Evolutionary conservation across 2,888 invertebrate species (phyloP).

Genomic region (Parthenolecanium corni): DNA sequence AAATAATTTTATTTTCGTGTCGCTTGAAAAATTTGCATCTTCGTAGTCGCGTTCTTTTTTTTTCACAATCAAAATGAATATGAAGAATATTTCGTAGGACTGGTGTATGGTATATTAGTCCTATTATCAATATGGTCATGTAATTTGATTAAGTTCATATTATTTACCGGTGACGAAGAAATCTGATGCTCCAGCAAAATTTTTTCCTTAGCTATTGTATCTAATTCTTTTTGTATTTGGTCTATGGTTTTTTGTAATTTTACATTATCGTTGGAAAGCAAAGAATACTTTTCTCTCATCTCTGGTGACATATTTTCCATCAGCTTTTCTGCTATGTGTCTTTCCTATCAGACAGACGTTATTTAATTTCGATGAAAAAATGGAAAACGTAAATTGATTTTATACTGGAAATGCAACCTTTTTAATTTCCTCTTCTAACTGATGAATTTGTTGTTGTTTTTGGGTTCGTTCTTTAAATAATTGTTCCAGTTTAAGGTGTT

Average conservation of each 20-base stretch:
- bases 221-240: slow-evolving; percentile 49
- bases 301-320: slow-evolving; percentile 52
- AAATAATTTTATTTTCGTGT: too few relatives aligned
- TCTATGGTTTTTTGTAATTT: slow-evolving; percentile 47
- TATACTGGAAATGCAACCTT: slow-evolving; percentile 44
- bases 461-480: slow-evolving; percentile 57
- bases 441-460: slow-evolving; percentile 49
- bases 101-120: too few relatives aligned
- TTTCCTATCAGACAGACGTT: slow-evolving; percentile 42
- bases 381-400: too few relatives aligned
- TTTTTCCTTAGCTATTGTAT: slow-evolving; percentile 52
- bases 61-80: too few relatives aligned
- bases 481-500: slow-evolving; percentile 55
- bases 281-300: slow-evolving; percentile 46
- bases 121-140: too few relatives aligned
- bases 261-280: slow-evolving; percentile 43
- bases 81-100: too few relatives aligned
- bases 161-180: slow-evolving; percentile 46
- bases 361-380: slow-evolving; percentile 1
- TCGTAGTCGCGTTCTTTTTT: too few relatives aligned
- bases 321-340: slow-evolving; percentile 51
- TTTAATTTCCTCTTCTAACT: slow-evolving; percentile 56
- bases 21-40: too few relatives aligned
- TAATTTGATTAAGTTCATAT: neutral
- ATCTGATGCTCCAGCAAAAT: slow-evolving; percentile 56